Percentiles rank a stretch among this genome's conserved stretches.
Conservation (phyloP, 2,797 vertebrate species). For the Enteromius trimaculatus region DNA sequence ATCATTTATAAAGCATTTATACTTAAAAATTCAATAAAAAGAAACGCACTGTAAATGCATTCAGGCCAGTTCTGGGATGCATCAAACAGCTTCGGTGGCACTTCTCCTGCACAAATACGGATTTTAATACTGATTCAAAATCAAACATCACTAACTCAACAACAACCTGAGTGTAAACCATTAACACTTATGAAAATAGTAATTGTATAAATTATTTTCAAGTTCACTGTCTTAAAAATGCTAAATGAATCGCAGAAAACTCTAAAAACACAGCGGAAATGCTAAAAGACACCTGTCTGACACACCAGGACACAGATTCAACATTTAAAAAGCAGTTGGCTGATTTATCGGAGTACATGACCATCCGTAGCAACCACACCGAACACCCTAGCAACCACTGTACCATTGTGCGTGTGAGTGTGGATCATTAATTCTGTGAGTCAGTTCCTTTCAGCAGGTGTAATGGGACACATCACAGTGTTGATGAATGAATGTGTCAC, state of each 20-base stretch:
- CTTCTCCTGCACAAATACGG: background rate
- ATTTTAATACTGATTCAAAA: background rate
- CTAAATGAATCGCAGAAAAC: constrained; percentile 3
- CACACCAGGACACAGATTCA: background rate
- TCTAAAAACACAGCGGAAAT: background rate
- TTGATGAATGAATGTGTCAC: constrained; percentile 18
- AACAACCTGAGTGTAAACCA: background rate
- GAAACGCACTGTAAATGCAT: background rate
- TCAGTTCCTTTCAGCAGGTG: constrained; percentile 19
- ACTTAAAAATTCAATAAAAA: too few species aligned
- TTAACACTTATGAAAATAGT: background rate
- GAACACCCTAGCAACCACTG: background rate
- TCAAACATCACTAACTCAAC: background rate
- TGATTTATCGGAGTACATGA: constrained; percentile 10
- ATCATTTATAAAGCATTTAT: background rate
- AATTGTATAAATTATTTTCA: background rate
- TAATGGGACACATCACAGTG: constrained; percentile 6
- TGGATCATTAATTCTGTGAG: constrained; percentile 10
- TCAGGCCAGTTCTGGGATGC: background rate
- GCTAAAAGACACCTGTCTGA: background rate
- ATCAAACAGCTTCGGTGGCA: background rate
- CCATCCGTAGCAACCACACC: background rate
- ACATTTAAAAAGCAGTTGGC: background rate
- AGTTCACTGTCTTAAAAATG: background rate
- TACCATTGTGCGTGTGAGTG: background rate